Evolutionary conservation across 2,113 vertebrate genomes (phyloP), one percentile per base, ranked within the genome.

Genomic region (Indicator indicator): DNA sequence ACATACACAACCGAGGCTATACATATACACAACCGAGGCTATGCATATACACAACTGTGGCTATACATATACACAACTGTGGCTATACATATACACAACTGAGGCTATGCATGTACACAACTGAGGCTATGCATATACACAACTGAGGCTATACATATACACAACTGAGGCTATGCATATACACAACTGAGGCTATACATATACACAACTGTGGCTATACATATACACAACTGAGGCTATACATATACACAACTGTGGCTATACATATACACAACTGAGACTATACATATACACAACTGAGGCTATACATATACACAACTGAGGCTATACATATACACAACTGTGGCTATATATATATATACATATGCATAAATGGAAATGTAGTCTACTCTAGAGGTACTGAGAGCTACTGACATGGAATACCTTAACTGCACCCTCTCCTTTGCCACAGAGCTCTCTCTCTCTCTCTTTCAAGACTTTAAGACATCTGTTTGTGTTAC

Each of bases 401-500:
- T 0, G 3, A 89, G 68, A 63, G 19, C 21, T 59, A 33, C 58
- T 2, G 30, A 36, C 5, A 32, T 59, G 74, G 69, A 79, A 83
- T 54, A 86, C 81, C 67, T 82, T 40, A 77, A 48, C 11, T 42
- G 52, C 64, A 74, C 28, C 30, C 54, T 87, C 64, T 78, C 58
- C 70, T 83, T 80, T 89, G 62, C 84, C 67, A 32, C 4, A 2
- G 30, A 70, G 71, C 21, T 81, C 93, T 90, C 85, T 11, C 50
- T 78, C 54, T 77, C 63, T 46, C 63, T 70, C 13, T 64, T 92
- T 19, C 36, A 33, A 91, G 81, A 40, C 90, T 93, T 85, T 38
- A 67, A 59, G 75, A 74, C 72, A 89, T 87, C 82, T 96, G 93
- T 89, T 94, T 94, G 72, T 74, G 72, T 80, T 91, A 76, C 72